A percentile compares a stretch with the other conserved stretches of the same genome.
Evolutionary conservation across 2,113 vertebrate genomes (phyloP).

Genomic region (Loxodonta africana): DNA sequence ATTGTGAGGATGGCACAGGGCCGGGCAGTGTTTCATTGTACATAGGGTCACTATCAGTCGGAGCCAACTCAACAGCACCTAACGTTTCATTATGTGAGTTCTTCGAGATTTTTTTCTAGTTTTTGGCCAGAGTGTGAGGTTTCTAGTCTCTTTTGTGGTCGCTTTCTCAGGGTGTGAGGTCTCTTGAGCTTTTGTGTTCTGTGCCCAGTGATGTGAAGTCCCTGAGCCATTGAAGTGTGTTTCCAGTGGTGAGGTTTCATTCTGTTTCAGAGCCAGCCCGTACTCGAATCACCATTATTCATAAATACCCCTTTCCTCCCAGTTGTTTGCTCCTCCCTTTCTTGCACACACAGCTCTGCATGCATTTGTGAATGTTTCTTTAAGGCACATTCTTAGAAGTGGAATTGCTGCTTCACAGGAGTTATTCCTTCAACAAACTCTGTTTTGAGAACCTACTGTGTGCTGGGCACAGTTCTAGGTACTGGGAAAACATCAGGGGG

Average conservation of each 20-base stretch:
- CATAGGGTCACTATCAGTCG: too few species aligned
- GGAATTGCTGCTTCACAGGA: neutral
- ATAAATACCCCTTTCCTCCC: neutral
- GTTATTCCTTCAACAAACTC: neutral
- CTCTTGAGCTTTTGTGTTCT: neutral
- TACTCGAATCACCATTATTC: neutral
- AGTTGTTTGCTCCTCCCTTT: neutral
- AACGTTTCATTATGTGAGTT: neutral
- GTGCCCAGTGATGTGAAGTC: slow-evolving; percentile 12
- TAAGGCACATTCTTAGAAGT: slow-evolving; percentile 10
- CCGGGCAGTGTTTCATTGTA: too few species aligned
- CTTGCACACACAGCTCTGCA: neutral
- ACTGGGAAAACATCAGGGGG: neutral
- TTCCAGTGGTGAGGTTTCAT: neutral
- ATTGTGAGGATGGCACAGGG: too few species aligned
- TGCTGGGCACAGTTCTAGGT: neutral
- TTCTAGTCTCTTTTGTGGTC: neutral
- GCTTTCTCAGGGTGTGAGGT: neutral
- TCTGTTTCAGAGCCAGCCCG: neutral
- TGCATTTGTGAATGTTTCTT: neutral
- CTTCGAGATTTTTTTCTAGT: neutral
- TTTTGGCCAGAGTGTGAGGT: neutral
- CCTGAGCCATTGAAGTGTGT: neutral
- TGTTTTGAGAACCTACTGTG: neutral
- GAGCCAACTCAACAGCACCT: too few species aligned